Percentiles rank a stretch among this genome's conserved stretches.
These are phyloP conservation scores for Phrynocephalus versicolor DNA, from an alignment of 2,113 vertebrate species.

Conservation along the genomic window DNA sequence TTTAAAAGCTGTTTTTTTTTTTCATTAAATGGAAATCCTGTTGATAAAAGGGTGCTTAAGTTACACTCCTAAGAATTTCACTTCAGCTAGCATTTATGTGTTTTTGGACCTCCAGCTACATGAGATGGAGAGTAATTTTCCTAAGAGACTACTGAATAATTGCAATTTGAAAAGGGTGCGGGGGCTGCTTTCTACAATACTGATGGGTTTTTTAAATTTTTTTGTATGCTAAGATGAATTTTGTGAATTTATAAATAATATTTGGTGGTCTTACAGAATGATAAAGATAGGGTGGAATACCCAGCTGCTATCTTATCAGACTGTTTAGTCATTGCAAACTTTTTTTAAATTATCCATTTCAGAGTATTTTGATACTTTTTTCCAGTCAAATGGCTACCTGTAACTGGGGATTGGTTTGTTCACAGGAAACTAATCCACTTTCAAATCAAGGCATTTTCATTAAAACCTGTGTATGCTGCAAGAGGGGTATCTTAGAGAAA, in stretches of 20 bases:
- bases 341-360: constrained; percentile 44
- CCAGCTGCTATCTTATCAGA: constrained; percentile 51
- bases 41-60: constrained; percentile 36
- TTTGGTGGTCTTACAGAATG: constrained; percentile 48
- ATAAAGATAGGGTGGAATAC: constrained; percentile 43
- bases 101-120: constrained; percentile 30
- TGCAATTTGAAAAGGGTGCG: constrained; percentile 25
- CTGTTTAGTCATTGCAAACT: constrained; percentile 37
- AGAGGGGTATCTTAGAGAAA: constrained; percentile 50
- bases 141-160: constrained; percentile 46
- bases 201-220: constrained; percentile 31
- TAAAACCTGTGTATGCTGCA: constrained; percentile 41
- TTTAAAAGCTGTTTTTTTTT: constrained; percentile 18
- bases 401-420: constrained; percentile 46
- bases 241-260: constrained; percentile 56
- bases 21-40: constrained; percentile 8
- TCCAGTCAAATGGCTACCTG: constrained; percentile 29
- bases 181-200: constrained; percentile 47
- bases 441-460: constrained; percentile 39
- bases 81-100: constrained; percentile 25
- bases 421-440: constrained; percentile 21
- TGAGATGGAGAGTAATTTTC: constrained; percentile 25
- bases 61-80: constrained; percentile 22
- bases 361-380: constrained; percentile 47
- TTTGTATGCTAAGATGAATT: constrained; percentile 55